A percentile compares a stretch with the other conserved stretches of the same genome.
These are phyloP conservation scores for Hydrotaea cyrtoneurina DNA, from an alignment of 2,888 invertebrate species.

Conservation along the genomic window DNA sequence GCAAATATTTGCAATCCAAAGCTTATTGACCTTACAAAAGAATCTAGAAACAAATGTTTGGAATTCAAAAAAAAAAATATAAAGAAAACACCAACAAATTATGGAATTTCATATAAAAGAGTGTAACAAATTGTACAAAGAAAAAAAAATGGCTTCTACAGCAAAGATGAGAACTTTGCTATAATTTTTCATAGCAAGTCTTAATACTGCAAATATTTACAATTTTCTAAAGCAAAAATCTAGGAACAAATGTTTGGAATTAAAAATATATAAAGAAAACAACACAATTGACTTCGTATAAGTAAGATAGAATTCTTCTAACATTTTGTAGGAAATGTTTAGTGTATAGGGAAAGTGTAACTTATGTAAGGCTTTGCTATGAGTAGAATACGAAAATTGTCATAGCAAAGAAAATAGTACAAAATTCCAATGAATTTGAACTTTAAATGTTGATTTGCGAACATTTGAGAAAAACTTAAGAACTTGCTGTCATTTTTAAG, in stretches of 20 bases:
- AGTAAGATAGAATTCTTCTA: background rate
- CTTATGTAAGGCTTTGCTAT: too few relatives aligned
- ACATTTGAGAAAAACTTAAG: too few relatives aligned
- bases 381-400: too few relatives aligned
- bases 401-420: too few relatives aligned
- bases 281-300: background rate
- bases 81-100: background rate
- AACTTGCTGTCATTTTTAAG: conserved; percentile 17
- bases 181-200: background rate
- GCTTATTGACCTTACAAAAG: too few relatives aligned
- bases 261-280: background rate
- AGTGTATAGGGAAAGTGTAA: too few relatives aligned
- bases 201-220: background rate
- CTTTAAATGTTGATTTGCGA: too few relatives aligned
- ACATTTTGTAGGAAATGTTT: background rate
- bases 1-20: background rate
- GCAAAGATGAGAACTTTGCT: too few relatives aligned
- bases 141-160: too few relatives aligned
- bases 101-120: background rate
- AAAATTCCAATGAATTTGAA: too few relatives aligned
- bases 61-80: background rate
- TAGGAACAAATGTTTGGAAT: background rate
- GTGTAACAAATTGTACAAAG: too few relatives aligned
- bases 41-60: background rate
- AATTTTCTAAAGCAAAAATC: background rate